Base-by-base conservation (phyloP, 2,113 vertebrate species). In the Myocastor coypus region DNA sequence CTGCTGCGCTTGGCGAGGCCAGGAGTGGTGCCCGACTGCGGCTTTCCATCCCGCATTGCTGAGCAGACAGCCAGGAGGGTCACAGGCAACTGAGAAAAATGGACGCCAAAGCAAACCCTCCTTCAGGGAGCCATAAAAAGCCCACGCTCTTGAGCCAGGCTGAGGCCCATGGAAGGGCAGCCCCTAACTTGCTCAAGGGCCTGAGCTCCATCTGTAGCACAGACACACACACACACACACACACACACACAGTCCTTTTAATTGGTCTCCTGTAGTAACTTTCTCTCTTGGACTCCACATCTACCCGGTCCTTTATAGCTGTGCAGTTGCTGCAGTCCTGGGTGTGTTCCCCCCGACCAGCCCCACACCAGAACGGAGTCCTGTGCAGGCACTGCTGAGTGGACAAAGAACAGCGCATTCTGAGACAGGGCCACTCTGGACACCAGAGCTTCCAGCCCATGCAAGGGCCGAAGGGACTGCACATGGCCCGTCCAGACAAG, bases 321-420 rank as follows among this genome's bases (percentile, higher is more conserved):
- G 19, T n/a, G 7, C 3, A 61, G 46, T 22, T 80, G 28, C 3
- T 83, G 24, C 34, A 8, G 46, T 19, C 50, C 50, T 7, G 63
- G 63, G 12, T 1, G 0, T 28, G n/a, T 69, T 50, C 14, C 17
- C n/a, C 2, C 2, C 11, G 42, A 81, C 40, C 69, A 52, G 7
- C 63, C 61, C 61, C 59, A 57, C 24, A 22, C 40, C 4, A 83
- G 77, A 84, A 81, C 57, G 24, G n/a, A 59, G 61, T 34, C 66
- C 24, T 8, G 10, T 75, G 11, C 37, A 24, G 13, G 8, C 9
- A 1, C 32, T 5, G 0, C 63, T 10, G 26, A 3, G 42, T n/a
- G 11, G 6, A 40, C 1, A 13, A 9, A 0, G 42, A 69, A 63
- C 63, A 28, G 40, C 10, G 13, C 40, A 40, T 26, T 40, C 22